phyloP scores from a whole-genome alignment of 2,113 vertebrate genomes.

The Carollia perspicillata region DNA sequence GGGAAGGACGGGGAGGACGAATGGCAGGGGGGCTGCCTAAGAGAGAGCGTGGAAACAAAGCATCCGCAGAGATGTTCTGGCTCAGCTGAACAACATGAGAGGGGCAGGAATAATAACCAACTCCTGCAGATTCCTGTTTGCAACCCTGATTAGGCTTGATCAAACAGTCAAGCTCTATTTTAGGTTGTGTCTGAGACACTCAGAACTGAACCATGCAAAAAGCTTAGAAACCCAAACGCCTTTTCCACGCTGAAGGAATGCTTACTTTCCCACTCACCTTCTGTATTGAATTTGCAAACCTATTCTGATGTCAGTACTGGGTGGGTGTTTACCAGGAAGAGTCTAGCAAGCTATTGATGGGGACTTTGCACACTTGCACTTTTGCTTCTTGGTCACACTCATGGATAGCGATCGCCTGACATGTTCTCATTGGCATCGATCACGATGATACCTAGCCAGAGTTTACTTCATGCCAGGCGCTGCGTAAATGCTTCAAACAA shows the following conservation, averaged over 20 bases:
- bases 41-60: background rate
- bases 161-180: background rate
- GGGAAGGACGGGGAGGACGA: background rate
- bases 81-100: background rate
- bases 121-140: background rate
- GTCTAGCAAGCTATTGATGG: background rate
- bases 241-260: background rate
- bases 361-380: background rate
- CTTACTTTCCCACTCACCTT: background rate
- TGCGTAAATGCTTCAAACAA: background rate
- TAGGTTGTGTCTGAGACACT: background rate
- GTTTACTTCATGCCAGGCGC: background rate
- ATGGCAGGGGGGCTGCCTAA: background rate
- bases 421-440: background rate
- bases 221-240: background rate
- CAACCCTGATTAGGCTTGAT: background rate
- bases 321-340: background rate
- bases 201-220: background rate
- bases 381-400: background rate
- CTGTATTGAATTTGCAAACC: background rate
- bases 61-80: background rate
- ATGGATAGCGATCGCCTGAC: background rate
- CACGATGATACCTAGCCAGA: background rate
- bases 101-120: background rate
- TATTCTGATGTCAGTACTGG: background rate